These are phyloP conservation scores for Palythoa heliodiscus DNA, from an alignment of 92 coral and sea anemone genomes.

Conservation along the genomic window DNA sequence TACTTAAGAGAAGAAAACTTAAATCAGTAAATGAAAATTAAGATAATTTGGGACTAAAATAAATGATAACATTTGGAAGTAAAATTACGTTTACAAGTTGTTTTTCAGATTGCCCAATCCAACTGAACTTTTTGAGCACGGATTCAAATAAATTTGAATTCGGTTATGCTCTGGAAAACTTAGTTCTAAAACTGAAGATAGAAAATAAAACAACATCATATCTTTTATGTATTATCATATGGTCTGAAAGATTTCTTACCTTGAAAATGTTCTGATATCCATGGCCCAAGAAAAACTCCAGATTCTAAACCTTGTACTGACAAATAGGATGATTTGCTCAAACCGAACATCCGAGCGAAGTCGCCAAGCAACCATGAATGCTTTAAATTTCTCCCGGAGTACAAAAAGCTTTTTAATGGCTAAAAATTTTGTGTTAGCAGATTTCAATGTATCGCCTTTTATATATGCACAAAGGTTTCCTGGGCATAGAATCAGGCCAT, in stretches of 20 bases:
- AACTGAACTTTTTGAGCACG: too few relatives aligned
- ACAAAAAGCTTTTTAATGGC: too few relatives aligned
- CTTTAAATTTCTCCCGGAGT: neutral
- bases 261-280: slow-evolving; percentile 13
- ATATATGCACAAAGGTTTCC: neutral
- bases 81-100: too few relatives aligned
- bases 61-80: neutral
- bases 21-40: neutral
- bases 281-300: slow-evolving; percentile 20
- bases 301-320: neutral
- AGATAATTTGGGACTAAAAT: neutral
- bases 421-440: neutral
- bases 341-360: neutral
- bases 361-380: neutral
- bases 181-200: neutral
- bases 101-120: too few relatives aligned
- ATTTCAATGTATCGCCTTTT: too few relatives aligned
- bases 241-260: slow-evolving; percentile 7
- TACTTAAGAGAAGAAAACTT: neutral
- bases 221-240: neutral
- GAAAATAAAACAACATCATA: too few relatives aligned
- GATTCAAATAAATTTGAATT: too few relatives aligned
- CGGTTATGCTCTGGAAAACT: too few relatives aligned
- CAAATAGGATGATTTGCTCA: neutral
- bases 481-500: slow-evolving; percentile 21